Evolutionary conservation across 2,113 vertebrate species (phyloP), one percentile per base, ranked within the genome.

Genomic region (Talpa occidentalis): DNA sequence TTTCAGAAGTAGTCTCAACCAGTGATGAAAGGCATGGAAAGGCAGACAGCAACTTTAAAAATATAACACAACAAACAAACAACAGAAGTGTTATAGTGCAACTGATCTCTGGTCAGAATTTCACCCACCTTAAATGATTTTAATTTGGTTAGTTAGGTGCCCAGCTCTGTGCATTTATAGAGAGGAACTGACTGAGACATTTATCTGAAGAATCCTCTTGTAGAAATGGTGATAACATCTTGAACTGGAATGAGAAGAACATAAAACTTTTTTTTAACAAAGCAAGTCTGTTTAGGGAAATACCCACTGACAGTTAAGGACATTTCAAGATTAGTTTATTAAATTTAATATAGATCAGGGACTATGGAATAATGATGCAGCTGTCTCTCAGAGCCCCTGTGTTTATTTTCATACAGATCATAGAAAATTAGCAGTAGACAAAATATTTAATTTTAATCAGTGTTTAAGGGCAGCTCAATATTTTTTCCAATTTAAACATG

Each of bases 361-460:
- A n/a, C 28, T n/a, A 59, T n/a, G 22, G 24, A 28, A 40, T 87
- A 60, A 60, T 69, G 40, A 78, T 40, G 17, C 16, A 42, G 26
- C 66, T 54, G 2, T 74, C 78, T 1, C 30, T 91, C 49, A 70
- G 44, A 72, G 19, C 12, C 64, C 15, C 24, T 96, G 3, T 80
- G n/a, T 67, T n/a, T 76, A 49, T 90, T 96, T 96, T n/a, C 21
- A 21, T 74, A 85, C 4, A 94, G 11, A 91, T 88, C 76, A 28
- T 22, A 79, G 81, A 95, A 87, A 97, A 88, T 80, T 40, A 80
- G 14, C 24, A 76, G 37, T 37, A 87, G 72, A 77, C 35, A 83
- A 79, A 95, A 95, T 15, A 94, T 79, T 96, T 96, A 77, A 87
- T 97, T 94, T 91, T 72, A 88, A 17, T 44, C 11, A 74, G 11